Conservation (phyloP, 2,888 invertebrate genomes). For the Sinelater perroti region DNA sequence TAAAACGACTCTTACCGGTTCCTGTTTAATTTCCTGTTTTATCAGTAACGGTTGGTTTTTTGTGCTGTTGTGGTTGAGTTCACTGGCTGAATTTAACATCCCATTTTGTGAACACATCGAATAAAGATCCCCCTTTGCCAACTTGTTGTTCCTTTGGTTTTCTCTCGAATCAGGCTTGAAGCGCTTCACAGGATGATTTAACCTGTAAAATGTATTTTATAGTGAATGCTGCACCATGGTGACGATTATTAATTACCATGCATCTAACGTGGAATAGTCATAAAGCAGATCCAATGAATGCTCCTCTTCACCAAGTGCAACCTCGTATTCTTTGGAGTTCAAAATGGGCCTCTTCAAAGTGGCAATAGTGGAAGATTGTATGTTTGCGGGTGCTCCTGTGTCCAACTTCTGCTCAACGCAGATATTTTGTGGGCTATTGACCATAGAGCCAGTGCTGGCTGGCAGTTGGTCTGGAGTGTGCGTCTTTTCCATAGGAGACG, state of each 20-base stretch:
- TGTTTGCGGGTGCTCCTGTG: constrained; percentile 41
- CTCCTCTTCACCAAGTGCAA: constrained; percentile 82
- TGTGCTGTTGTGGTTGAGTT: constrained; percentile 45
- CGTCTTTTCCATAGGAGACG: constrained; percentile 51
- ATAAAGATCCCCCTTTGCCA: constrained; percentile 58
- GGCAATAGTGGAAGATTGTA: constrained; percentile 37
- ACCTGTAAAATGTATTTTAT: too few species aligned
- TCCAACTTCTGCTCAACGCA: constrained; percentile 52
- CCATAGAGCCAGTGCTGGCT: constrained; percentile 48
- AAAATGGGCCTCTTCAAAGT: constrained; percentile 78
- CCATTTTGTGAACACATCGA: constrained; percentile 54
- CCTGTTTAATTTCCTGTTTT: constrained; percentile 71
- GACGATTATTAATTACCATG: constrained; percentile 71
- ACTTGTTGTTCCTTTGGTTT: constrained; percentile 57
- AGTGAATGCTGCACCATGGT: constrained; percentile 8
- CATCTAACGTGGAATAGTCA: constrained; percentile 85
- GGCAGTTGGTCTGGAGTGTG: constrained; percentile 46
- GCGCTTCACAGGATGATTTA: constrained; percentile 90
- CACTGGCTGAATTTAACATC: constrained; percentile 45
- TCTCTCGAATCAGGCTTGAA: constrained; percentile 72
- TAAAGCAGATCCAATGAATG: constrained; percentile 83
- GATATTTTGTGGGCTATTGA: constrained; percentile 45
- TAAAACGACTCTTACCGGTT: constrained; percentile 60
- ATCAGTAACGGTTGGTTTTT: constrained; percentile 47
- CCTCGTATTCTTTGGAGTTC: constrained; percentile 80